Conservation (phyloP, 2,113 vertebrate species). For the Electrona antarctica region DNA sequence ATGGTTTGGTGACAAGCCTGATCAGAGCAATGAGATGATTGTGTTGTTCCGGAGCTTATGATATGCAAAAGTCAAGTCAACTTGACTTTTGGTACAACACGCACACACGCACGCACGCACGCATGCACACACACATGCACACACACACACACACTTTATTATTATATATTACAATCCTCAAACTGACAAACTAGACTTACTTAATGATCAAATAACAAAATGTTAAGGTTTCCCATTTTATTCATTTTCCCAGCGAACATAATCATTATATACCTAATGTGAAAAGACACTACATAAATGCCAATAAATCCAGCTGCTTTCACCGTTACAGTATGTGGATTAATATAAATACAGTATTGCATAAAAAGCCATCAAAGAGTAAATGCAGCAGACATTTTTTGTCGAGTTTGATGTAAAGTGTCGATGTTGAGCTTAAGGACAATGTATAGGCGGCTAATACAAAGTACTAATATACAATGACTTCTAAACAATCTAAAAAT, state of each 20-base stretch:
- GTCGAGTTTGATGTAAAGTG: neutral
- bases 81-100: too few species aligned
- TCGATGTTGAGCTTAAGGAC: neutral
- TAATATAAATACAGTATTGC: conserved; percentile 5
- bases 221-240: neutral
- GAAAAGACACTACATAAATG: neutral
- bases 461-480: neutral
- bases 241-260: neutral
- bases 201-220: conserved; percentile 49
- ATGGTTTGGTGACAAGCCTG: neutral
- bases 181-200: conserved; percentile 53
- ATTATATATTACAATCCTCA: conserved; percentile 42
- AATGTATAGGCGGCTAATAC: neutral
- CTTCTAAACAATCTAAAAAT: neutral
- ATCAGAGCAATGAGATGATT: conserved; percentile 12
- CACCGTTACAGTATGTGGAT: neutral
- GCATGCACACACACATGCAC: conserved; percentile 11
- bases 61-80: conserved; percentile 25
- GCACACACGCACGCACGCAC: too few species aligned
- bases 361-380: neutral
- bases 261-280: neutral
- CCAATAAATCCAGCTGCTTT: conserved; percentile 1
- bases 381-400: neutral
- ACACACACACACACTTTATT: conserved; percentile 5
- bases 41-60: neutral